A percentile compares a stretch with the other conserved stretches of the same genome.
Conservation (phyloP, 35 echinoderm and acorn worm genomes). For the Heliocidaris tuberculata region DNA sequence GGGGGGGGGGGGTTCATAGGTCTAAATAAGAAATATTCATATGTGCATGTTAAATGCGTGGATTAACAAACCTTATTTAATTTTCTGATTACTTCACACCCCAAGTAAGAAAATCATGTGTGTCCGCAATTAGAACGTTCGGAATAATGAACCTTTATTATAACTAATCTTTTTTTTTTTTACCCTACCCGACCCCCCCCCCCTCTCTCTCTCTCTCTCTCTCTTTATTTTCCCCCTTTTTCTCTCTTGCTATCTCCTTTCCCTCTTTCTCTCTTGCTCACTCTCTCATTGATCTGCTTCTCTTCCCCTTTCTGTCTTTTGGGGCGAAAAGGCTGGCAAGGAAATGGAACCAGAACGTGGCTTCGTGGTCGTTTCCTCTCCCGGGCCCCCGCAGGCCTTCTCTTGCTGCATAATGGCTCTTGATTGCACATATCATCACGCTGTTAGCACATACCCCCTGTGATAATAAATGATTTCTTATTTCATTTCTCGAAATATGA, state of each 20-base stretch:
- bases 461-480: slow-evolving; percentile 43
- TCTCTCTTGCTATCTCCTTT: background rate
- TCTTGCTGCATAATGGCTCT: background rate
- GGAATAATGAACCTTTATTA: too few relatives aligned
- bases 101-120: too few relatives aligned
- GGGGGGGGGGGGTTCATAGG: too few relatives aligned
- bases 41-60: too few relatives aligned
- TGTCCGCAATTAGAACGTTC: too few relatives aligned
- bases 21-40: too few relatives aligned
- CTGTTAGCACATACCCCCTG: slow-evolving; percentile 33
- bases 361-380: background rate
- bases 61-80: too few relatives aligned
- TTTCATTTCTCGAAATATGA: slow-evolving; percentile 38
- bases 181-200: too few relatives aligned
- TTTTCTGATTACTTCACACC: too few relatives aligned
- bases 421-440: slow-evolving; percentile 42
- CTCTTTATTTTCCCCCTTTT: background rate
- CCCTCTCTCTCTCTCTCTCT: background rate
- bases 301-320: background rate
- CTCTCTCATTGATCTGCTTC: background rate
- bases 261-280: background rate
- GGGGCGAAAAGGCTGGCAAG: background rate
- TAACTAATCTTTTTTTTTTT: too few relatives aligned
- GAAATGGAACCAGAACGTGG: slow-evolving; percentile 21
- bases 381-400: background rate